Base-by-base conservation (phyloP, 1,140 invertebrate genomes). In the Colletes gigas region DNA sequence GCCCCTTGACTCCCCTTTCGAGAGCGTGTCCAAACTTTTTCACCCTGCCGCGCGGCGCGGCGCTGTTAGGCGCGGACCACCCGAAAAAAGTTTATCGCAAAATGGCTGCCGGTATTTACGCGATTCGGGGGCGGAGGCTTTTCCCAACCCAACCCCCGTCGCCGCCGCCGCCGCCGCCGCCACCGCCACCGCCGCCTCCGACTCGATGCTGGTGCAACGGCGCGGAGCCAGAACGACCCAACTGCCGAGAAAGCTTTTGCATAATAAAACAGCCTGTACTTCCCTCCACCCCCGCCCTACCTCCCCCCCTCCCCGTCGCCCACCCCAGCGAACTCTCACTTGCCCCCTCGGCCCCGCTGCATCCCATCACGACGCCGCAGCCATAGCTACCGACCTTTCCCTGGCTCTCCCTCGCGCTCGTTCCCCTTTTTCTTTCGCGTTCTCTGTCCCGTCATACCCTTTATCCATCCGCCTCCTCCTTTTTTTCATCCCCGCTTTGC, bases 91-190 rank as follows among this genome's bases (percentile, higher is more conserved):
- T 93, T 93, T 92, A 93, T 93, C 92, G 90, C 92, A 93, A 93
- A 93, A 93, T 93, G 93, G 92, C 92, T 92, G 92, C 92, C 92
- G 87, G 92, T 93, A 92, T 93, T 93, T 93, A 93, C 91, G 92
- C 89, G 90, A 91, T 92, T 93, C 91, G 88, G 88, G 90, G 91
- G 92, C 91, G 92, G 90, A 91, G 89, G 90, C 91, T 92, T 93
- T 93, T 92, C 90, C 88, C 89, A 85, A 78, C 89, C 86, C 88
- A 85, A 85, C 84, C 89, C 80, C 84, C 86, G 79, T 78, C 82
- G 73, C 50, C 82, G 85, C 69, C 81, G 79, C 82, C 81, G 83
- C 77, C 81, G 67, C 86, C 82, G 76, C 83, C 72, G 41, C 76
- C 73, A 75, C 75, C 80, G 17, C 78, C 71, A 60, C 60, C 66